Conservation (phyloP, 2,113 vertebrate species). For the Centrocercus urophasianus region DNA sequence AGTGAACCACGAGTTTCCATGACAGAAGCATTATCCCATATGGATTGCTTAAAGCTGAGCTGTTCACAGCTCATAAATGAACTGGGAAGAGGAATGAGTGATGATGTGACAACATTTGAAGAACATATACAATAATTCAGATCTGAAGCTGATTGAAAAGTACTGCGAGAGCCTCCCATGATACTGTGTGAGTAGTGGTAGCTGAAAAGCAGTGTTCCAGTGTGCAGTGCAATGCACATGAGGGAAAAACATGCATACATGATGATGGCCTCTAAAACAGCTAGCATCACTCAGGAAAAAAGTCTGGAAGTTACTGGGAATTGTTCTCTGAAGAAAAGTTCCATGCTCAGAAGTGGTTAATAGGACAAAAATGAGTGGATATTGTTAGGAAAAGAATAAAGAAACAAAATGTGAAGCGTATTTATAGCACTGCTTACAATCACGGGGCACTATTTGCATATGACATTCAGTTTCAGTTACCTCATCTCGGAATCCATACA, state of each 20-base stretch:
- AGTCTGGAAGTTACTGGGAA: background rate
- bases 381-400: background rate
- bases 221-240: background rate
- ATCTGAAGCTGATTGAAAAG: background rate
- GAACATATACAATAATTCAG: background rate
- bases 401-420: background rate
- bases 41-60: background rate
- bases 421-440: background rate
- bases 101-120: constrained; percentile 15
- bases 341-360: background rate
- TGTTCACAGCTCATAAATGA: background rate
- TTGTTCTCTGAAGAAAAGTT: background rate
- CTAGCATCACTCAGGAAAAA: background rate
- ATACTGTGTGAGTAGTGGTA: background rate
- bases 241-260: background rate
- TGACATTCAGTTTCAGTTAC: background rate
- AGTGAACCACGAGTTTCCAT: background rate
- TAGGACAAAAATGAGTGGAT: background rate
- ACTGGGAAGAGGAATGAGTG: background rate
- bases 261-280: background rate
- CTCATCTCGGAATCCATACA: background rate
- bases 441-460: background rate
- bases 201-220: background rate
- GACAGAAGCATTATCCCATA: background rate
- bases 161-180: background rate